These are phyloP conservation scores for Himalopsyche japonica DNA, from an alignment of 2,888 invertebrate species.

Conservation along the genomic window DNA sequence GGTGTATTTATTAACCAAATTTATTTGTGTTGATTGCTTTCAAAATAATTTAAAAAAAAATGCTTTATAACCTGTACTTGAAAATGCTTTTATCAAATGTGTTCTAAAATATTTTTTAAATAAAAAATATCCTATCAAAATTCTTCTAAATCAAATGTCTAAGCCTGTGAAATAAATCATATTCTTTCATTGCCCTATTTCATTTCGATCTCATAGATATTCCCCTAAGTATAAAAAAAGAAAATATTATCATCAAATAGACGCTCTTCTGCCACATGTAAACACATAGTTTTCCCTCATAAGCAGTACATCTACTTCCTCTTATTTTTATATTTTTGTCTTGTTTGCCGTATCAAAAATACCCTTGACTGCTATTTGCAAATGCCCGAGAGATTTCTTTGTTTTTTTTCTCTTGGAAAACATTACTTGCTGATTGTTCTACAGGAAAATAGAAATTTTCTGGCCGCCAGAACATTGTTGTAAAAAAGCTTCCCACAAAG, in stretches of 20 bases:
- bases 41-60: too few species aligned
- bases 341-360: background rate
- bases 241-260: background rate
- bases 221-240: background rate
- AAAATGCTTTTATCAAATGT: too few species aligned
- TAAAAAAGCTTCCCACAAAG: background rate
- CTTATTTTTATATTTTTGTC: background rate
- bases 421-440: background rate
- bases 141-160: background rate
- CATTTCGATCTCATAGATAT: background rate
- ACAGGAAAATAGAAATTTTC: background rate
- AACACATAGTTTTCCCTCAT: background rate
- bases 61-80: too few species aligned
- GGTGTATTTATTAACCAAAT: too few species aligned
- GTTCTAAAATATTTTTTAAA: too few species aligned
- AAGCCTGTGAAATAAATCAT: background rate
- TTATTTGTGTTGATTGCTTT: too few species aligned
- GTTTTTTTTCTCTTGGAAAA: background rate
- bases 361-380: background rate
- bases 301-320: background rate
- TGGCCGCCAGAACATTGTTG: background rate
- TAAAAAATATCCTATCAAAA: background rate
- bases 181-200: background rate
- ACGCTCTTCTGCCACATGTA: background rate
- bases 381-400: background rate